phyloP scores from a whole-genome alignment of 1,140 invertebrate species.

The Pogonomyrmex californicus region DNA sequence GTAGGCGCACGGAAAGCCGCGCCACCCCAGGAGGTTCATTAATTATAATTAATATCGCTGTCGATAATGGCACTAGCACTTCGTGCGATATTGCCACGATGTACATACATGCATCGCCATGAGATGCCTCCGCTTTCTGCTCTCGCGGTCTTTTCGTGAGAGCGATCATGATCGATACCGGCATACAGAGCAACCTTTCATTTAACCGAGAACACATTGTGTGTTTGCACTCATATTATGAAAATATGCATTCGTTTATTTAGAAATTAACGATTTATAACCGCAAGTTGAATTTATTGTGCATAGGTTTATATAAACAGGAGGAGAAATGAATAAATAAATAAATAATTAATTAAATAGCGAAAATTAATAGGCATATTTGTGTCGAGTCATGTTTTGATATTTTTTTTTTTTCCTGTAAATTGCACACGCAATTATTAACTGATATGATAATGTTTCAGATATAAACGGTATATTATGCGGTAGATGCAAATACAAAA shows the following conservation, averaged over 20 bases:
- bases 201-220: not conserved
- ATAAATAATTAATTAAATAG: conserved; percentile 19
- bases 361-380: not conserved
- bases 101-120: conserved; percentile 26
- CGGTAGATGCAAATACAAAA: too few species aligned
- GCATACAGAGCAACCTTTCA: not conserved
- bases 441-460: not conserved
- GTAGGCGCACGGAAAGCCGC: conserved; percentile 34
- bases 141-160: conserved; percentile 45
- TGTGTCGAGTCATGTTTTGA: not conserved
- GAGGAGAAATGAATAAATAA: not conserved
- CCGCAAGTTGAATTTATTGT: not conserved
- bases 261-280: not conserved
- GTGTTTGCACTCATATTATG: not conserved
- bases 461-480: not conserved
- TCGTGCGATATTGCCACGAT: conserved; percentile 50
- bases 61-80: conserved; percentile 66
- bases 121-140: conserved; percentile 53
- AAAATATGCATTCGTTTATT: not conserved
- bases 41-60: conserved; percentile 74
- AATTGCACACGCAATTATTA: not conserved
- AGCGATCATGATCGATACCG: conserved; percentile 32
- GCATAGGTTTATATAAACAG: not conserved
- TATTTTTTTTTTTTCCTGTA: conserved; percentile 4
- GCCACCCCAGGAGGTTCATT: conserved; percentile 52